Evolutionary conservation across 2,797 vertebrate species (phyloP).

Genomic region (Macropodus opercularis): DNA sequence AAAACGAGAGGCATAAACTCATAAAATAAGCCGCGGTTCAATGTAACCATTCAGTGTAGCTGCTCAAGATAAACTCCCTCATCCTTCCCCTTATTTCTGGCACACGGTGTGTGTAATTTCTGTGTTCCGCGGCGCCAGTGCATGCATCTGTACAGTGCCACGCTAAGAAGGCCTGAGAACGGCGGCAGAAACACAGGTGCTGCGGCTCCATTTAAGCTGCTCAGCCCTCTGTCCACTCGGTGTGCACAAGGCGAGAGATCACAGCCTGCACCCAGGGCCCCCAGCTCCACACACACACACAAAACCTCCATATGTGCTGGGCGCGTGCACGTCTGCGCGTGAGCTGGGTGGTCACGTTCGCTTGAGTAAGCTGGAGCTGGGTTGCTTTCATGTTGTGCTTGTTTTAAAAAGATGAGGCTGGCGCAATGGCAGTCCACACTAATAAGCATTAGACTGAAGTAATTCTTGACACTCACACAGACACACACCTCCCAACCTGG

Average conservation of each 20-base stretch:
- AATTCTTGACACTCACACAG: constrained; percentile 62
- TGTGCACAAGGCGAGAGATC: constrained; percentile 80
- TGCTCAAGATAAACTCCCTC: constrained; percentile 16
- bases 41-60: constrained; percentile 7
- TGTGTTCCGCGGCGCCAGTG: constrained; percentile 13
- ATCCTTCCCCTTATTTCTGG: constrained; percentile 11
- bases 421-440: constrained; percentile 71
- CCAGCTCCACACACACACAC: constrained; percentile 13
- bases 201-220: constrained; percentile 74
- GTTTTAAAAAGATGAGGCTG: constrained; percentile 78
- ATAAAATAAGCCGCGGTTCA: neutral
- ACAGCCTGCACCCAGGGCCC: constrained; percentile 65
- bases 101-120: constrained; percentile 20
- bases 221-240: constrained; percentile 76
- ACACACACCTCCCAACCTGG: constrained; percentile 38
- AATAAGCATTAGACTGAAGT: constrained; percentile 82
- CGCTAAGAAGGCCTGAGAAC: constrained; percentile 74
- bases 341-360: constrained; percentile 35
- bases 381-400: constrained; percentile 78
- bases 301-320: constrained; percentile 46
- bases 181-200: constrained; percentile 79
- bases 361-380: constrained; percentile 72
- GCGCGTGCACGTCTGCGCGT: constrained; percentile 19
- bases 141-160: constrained; percentile 44
- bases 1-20: neutral